Base-by-base conservation (phyloP, 2,797 vertebrate genomes). In the Lycodopsis pacificus region DNA sequence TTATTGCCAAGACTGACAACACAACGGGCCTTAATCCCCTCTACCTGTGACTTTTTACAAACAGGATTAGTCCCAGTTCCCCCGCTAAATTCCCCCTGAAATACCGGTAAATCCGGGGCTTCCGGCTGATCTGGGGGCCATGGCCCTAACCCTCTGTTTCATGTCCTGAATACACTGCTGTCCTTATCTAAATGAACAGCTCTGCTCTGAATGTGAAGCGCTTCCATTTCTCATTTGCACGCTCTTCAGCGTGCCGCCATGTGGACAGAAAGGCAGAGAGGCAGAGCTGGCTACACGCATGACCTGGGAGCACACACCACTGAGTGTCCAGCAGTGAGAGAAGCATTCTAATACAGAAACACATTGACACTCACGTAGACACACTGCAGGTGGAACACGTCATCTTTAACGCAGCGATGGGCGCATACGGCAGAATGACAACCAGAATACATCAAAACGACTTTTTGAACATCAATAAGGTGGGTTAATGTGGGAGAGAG, bases 171-270 rank as follows among this genome's bases (percentile, higher is more conserved):
- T 87, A 89, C 81, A 77, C 88, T 67, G 68, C 76, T 30, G 70
- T 76, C 84, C 93, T 95, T 94, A 94, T 95, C 93, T 92, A 92
- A 94, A 93, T 89, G 80, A 93, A 91, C 92, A 95, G 93, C 88
- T 89, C 79, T 54, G 85, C 83, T 78, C 76, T 73, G 84, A 81
- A 91, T 80, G 86, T 74, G 85, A 77, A 81, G 84, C 80, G 61
- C 79, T 70, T 61, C 67, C 64, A 56, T 69, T 74, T 70, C 56
- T 38, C 14, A 32, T 46, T 62, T 7, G 30, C 20, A 4, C 65
- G 4, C 76, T 73, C 82, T 57, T 76, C 73, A 80, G 70, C 74
- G 57, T 54, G 51, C 79, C 40, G 84, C 77, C 67, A 71, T 54
- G 66, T 71, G 74, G 77, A 76, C 38, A 32, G 67, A 68, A 57